Evolutionary conservation across 1,140 invertebrate species (phyloP).

Genomic region (Arctopsyche grandis): DNA sequence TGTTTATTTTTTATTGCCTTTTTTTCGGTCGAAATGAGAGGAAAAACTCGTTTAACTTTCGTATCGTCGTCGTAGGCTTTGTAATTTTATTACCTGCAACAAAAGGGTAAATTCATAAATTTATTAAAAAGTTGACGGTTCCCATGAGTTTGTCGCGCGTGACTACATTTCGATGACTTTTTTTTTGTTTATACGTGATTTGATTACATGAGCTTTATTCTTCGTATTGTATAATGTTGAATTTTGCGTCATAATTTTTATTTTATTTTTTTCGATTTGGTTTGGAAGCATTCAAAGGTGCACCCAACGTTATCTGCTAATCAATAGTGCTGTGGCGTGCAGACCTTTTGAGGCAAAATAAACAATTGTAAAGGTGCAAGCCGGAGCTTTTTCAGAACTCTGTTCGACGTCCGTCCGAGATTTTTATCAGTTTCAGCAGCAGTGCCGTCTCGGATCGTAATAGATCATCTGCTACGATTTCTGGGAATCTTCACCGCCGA

Average conservation of each 20-base stretch:
- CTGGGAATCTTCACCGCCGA: not conserved
- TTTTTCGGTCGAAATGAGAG: constrained; percentile 8
- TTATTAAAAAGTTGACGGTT: constrained; percentile 52
- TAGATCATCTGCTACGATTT: constrained; percentile 17
- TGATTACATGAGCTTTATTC: constrained; percentile 43
- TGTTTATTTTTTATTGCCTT: not conserved
- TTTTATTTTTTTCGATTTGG: constrained; percentile 13
- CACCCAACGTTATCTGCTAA: constrained; percentile 35
- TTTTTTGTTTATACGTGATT: constrained; percentile 49
- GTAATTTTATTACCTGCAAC: constrained; percentile 53
- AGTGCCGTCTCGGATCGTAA: not conserved
- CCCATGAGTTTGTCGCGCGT: constrained; percentile 47
- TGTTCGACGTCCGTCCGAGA: not conserved
- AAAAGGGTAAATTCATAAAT: constrained; percentile 54
- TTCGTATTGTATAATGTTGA: not conserved
- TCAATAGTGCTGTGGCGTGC: constrained; percentile 35
- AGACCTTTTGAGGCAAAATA: constrained; percentile 37
- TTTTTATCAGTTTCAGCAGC: not conserved
- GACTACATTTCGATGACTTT: constrained; percentile 52
- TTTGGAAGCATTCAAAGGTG: constrained; percentile 14
- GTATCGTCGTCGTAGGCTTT: constrained; percentile 32
- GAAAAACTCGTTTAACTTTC: constrained; percentile 39
- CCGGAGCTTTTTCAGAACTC: constrained; percentile 25
- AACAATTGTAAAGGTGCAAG: constrained; percentile 33
- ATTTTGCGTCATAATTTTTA: not conserved